phyloP scores from a whole-genome alignment of 2,797 vertebrate genomes.

The Clamator glandarius region DNA sequence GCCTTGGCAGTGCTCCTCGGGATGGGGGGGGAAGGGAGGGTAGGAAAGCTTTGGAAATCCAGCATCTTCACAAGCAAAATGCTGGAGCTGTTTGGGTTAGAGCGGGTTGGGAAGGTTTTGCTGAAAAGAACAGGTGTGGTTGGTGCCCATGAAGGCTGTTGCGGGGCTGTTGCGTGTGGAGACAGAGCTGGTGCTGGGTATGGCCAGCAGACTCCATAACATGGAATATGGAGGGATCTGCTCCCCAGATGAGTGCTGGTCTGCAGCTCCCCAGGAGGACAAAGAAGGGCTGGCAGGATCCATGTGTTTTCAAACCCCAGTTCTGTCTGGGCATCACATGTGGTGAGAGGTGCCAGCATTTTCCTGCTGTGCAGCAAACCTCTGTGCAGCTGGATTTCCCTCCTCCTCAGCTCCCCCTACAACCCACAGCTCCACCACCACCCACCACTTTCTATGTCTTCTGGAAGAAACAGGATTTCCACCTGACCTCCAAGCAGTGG shows the following conservation, averaged over 20 bases:
- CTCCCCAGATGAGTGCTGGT: too few species aligned
- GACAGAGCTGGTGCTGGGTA: background rate
- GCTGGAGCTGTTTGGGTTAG: background rate
- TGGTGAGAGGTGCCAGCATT: rapidly evolving
- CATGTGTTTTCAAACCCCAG: rapidly evolving
- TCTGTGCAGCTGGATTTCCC: background rate
- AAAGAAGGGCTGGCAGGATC: background rate
- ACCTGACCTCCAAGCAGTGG: rapidly evolving
- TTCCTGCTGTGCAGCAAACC: background rate
- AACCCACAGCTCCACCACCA: background rate
- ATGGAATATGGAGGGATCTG: rapidly evolving
- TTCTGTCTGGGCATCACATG: too few species aligned
- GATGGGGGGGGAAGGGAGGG: too few species aligned
- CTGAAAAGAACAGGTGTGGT: background rate
- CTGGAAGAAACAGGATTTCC: rapidly evolving
- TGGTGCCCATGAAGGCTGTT: background rate
- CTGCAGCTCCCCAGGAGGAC: background rate
- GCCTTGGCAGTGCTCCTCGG: background rate
- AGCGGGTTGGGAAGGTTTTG: background rate
- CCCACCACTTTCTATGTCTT: background rate
- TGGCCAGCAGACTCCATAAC: background rate
- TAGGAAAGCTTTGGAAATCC: background rate
- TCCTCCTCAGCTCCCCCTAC: background rate
- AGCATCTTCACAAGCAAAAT: background rate
- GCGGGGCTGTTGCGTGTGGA: rapidly evolving